phyloP scores from a whole-genome alignment of 2,113 vertebrate species.

The Ciconia maguari region DNA sequence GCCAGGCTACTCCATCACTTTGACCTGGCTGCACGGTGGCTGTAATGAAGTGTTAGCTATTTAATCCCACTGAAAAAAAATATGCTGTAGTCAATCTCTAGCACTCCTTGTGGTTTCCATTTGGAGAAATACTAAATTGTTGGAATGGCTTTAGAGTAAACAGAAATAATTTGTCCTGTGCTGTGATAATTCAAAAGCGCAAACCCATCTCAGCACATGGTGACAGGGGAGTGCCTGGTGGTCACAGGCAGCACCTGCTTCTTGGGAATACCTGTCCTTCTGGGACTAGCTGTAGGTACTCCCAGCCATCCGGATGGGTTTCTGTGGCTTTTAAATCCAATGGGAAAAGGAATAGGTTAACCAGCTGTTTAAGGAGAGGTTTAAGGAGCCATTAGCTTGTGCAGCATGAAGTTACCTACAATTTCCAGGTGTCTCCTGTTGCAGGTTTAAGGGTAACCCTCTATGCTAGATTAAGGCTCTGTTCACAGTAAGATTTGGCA shows the following conservation, averaged over 20 bases:
- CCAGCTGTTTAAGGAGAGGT: neutral
- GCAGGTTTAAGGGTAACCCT: neutral
- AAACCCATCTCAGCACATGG: accelerated
- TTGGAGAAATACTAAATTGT: neutral
- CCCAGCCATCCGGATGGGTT: accelerated
- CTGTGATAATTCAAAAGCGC: neutral
- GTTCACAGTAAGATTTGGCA: neutral
- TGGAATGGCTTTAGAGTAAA: neutral
- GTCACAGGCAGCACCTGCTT: neutral
- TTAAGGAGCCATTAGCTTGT: neutral
- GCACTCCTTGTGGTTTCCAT: neutral
- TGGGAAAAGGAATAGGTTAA: neutral
- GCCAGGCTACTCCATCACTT: neutral
- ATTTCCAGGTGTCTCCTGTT: neutral
- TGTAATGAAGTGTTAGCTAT: neutral
- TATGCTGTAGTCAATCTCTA: neutral
- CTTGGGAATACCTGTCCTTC: neutral
- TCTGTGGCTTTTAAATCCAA: neutral
- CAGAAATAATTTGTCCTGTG: neutral
- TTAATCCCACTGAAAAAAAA: neutral
- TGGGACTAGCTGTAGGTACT: neutral
- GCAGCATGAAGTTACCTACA: neutral
- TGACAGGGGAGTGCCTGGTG: neutral
- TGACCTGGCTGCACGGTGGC: neutral
- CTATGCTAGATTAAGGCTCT: neutral